Percentiles rank a stretch among this genome's conserved stretches.
Evolutionary conservation across 2,113 vertebrate species (phyloP).

Genomic region (Dicentrarchus labrax): DNA sequence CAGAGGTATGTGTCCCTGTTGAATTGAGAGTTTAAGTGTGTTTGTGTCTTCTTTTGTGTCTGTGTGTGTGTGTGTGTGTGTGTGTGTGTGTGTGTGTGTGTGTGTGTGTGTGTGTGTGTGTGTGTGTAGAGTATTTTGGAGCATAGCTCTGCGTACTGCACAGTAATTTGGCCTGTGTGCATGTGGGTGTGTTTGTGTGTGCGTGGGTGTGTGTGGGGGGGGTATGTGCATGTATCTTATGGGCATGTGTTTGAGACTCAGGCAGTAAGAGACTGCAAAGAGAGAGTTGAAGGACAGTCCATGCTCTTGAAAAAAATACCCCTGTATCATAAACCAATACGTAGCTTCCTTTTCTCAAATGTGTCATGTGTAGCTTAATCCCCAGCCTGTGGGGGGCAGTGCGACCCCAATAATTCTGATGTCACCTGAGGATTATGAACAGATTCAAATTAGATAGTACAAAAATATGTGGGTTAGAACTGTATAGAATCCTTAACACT

Average conservation of each 20-base stretch:
- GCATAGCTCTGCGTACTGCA: slow-evolving; percentile 7
- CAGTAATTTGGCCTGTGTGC: not conserved
- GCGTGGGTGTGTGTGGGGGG: not conserved
- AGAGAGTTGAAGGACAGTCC: slow-evolving; percentile 70
- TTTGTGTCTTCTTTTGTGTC: slow-evolving; percentile 25
- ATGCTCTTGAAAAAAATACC: slow-evolving; percentile 43
- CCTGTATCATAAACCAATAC: slow-evolving; percentile 31
- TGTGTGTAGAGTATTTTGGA: slow-evolving; percentile 5
- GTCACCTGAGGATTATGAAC: not conserved
- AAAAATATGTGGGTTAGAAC: not conserved
- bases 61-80: not conserved
- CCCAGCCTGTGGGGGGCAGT: slow-evolving; percentile 75
- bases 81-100: not conserved
- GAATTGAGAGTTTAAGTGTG: slow-evolving; percentile 54
- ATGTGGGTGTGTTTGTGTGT: not conserved
- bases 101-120: not conserved
- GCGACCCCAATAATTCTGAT: slow-evolving; percentile 56
- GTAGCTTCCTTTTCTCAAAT: slow-evolving; percentile 18
- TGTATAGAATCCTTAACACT: not conserved
- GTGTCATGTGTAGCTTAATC: slow-evolving; percentile 44
- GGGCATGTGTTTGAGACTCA: slow-evolving; percentile 39
- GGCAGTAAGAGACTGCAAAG: slow-evolving; percentile 24
- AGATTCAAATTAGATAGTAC: not conserved
- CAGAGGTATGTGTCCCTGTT: slow-evolving; percentile 47
- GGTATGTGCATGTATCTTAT: not conserved